A percentile compares a stretch with the other conserved stretches of the same genome.
These are phyloP conservation scores for Salminus brasiliensis DNA, from an alignment of 2,113 vertebrate species.

Conservation along the genomic window DNA sequence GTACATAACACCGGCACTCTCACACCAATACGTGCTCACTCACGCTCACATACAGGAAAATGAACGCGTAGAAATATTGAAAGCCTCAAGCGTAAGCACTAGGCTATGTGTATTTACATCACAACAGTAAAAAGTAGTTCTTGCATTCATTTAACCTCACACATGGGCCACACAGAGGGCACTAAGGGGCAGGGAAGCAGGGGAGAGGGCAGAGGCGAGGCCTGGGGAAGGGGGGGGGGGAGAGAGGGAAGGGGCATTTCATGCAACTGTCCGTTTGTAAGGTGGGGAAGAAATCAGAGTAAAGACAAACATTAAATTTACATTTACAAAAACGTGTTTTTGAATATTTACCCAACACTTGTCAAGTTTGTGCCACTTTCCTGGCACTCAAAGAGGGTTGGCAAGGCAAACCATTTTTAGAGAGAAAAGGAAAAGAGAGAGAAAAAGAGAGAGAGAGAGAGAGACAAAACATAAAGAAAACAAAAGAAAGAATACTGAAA, in stretches of 20 bases:
- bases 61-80: constrained; percentile 69
- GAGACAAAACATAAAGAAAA: constrained; percentile 33
- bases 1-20: constrained; percentile 60
- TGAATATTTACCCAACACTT: constrained; percentile 72
- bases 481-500: constrained; percentile 59
- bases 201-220: too few species aligned
- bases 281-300: neutral
- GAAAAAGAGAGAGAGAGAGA: neutral
- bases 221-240: constrained; percentile 55
- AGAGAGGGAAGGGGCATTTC: constrained; percentile 57
- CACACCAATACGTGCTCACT: constrained; percentile 30
- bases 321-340: constrained; percentile 78
- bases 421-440: constrained; percentile 45
- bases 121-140: constrained; percentile 83
- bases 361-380: constrained; percentile 71
- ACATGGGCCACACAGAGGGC: constrained; percentile 52
- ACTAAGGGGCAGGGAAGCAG: too few species aligned
- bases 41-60: constrained; percentile 50
- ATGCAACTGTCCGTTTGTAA: constrained; percentile 74
- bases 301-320: constrained; percentile 62
- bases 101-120: constrained; percentile 78
- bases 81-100: constrained; percentile 75
- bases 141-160: constrained; percentile 80
- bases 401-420: constrained; percentile 76
- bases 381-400: constrained; percentile 74